phyloP scores from a whole-genome alignment of 2,888 invertebrate genomes.

The Mimachlamys varia region DNA sequence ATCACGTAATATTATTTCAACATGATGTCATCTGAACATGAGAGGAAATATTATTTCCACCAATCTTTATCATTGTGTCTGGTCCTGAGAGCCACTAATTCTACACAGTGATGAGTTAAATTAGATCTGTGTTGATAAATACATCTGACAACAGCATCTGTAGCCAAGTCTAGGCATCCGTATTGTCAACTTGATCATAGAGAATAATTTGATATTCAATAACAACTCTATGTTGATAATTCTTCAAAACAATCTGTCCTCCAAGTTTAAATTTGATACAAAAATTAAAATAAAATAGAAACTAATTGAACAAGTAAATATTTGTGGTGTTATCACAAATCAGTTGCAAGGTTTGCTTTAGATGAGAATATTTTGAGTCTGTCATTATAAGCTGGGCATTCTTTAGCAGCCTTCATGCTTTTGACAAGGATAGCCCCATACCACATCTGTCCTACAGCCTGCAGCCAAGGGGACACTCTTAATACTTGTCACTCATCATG shows the following conservation, averaged over 20 bases:
- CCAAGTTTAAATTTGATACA: too few relatives aligned
- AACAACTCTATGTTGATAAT: too few relatives aligned
- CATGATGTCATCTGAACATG: slow-evolving; percentile 2
- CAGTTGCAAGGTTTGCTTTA: too few relatives aligned
- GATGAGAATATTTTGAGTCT: too few relatives aligned
- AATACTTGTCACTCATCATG: background rate
- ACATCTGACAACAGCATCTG: background rate
- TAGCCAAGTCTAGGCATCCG: background rate
- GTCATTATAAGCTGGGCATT: background rate
- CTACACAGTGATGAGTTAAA: background rate
- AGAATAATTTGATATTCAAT: too few relatives aligned
- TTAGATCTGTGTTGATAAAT: background rate
- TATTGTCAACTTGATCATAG: too few relatives aligned
- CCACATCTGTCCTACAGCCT: slow-evolving; percentile 6
- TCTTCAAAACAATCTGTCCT: too few relatives aligned
- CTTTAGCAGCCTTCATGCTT: background rate
- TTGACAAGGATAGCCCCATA: background rate
- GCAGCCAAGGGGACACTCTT: background rate
- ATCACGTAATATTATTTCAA: background rate
- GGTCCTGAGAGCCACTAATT: background rate
- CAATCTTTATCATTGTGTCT: background rate
- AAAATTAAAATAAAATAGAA: too few relatives aligned
- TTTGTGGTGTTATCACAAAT: too few relatives aligned
- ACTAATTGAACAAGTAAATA: too few relatives aligned
- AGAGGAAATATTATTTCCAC: background rate